These are phyloP conservation scores for Sebastes fasciatus DNA, from an alignment of 2,113 vertebrate genomes.

Conservation along the genomic window DNA sequence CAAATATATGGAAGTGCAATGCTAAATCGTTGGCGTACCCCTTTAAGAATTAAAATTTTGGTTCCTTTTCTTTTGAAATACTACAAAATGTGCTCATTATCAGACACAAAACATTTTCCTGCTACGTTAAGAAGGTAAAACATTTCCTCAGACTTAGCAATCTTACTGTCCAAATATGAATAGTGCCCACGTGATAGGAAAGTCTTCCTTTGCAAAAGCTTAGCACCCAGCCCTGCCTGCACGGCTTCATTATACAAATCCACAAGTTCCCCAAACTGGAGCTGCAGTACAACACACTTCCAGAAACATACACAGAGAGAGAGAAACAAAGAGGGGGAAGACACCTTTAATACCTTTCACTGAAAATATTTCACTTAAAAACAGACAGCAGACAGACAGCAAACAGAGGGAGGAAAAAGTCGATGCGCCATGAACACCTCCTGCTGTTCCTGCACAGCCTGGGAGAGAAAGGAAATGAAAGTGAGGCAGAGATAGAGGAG, in stretches of 20 bases:
- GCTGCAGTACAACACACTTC: conserved; percentile 1
- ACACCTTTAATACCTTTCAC: conserved; percentile 42
- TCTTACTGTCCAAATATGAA: background rate
- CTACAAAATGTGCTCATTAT: background rate
- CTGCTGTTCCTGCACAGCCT: conserved; percentile 50
- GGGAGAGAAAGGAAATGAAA: conserved; percentile 52
- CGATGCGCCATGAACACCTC: conserved; percentile 26
- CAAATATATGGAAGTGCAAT: background rate
- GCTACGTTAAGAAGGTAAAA: background rate
- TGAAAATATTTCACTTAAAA: conserved; percentile 45
- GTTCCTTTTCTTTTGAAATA: background rate
- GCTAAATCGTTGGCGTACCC: background rate
- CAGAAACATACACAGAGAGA: background rate
- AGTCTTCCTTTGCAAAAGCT: background rate
- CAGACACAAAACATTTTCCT: background rate
- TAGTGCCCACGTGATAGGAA: background rate
- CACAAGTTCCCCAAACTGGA: background rate
- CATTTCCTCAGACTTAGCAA: background rate
- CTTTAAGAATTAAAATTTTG: background rate
- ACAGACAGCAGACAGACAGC: background rate
- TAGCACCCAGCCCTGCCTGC: background rate
- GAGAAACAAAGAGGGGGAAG: conserved; percentile 1
- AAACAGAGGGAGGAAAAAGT: conserved; percentile 24
- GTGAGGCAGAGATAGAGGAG: conserved; percentile 30
- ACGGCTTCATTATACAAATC: background rate